Percentiles rank a stretch among this genome's conserved stretches.
Conservation (phyloP, 2,797 vertebrate species). For the Steatocranus sp. region DNA sequence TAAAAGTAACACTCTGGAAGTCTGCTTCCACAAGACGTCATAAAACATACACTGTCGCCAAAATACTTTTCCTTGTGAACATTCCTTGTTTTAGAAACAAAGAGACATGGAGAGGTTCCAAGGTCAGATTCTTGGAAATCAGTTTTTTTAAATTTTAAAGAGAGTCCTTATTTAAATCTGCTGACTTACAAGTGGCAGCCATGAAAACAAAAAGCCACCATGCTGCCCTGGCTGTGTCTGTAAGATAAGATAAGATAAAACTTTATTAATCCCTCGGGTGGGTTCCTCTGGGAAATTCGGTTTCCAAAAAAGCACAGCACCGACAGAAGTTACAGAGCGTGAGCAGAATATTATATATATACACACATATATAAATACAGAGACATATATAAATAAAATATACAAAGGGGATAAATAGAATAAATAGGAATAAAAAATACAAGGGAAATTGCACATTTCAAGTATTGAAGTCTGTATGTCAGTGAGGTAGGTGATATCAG, state of each 20-base stretch:
- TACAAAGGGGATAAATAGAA: too few relatives aligned
- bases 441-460: too few relatives aligned
- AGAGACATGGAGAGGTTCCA: background rate
- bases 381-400: too few relatives aligned
- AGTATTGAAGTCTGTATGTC: too few relatives aligned
- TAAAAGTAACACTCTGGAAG: background rate
- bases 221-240: background rate
- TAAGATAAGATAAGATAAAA: too few relatives aligned
- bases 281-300: too few relatives aligned
- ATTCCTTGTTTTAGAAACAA: background rate
- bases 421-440: too few relatives aligned
- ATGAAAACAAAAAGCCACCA: background rate
- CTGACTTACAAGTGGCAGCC: background rate
- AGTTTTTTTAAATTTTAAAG: background rate
- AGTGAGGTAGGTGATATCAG: background rate
- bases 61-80: background rate
- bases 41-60: background rate
- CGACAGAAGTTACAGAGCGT: too few relatives aligned
- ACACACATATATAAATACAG: too few relatives aligned
- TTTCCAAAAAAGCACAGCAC: too few relatives aligned
- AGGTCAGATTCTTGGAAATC: background rate
- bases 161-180: background rate
- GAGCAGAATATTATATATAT: too few relatives aligned
- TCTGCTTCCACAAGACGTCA: background rate
- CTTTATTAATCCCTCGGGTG: too few relatives aligned